Evolutionary conservation across 1,140 invertebrate genomes (phyloP).

Genomic region (Sarcophaga bullata): DNA sequence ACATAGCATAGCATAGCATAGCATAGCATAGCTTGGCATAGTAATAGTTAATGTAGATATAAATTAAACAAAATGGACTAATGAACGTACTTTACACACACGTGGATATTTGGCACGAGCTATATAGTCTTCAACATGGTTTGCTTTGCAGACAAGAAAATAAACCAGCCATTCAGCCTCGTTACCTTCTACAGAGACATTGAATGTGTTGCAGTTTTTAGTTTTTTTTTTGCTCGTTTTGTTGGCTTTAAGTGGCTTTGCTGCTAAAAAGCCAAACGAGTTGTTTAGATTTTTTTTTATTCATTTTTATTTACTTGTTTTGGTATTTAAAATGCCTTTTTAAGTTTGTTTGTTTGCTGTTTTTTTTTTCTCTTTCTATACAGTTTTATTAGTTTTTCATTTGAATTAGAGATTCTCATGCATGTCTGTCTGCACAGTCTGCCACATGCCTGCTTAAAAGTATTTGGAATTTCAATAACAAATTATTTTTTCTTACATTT

Average conservation of each 20-base stretch:
- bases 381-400: constrained; percentile 7
- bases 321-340: constrained; percentile 1
- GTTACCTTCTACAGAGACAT: background rate
- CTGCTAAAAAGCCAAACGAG: background rate
- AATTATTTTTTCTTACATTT: background rate
- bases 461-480: constrained; percentile 2
- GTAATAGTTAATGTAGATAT: constrained; percentile 1
- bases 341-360: too few relatives aligned
- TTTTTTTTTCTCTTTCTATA: background rate
- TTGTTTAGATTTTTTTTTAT: background rate
- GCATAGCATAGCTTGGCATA: background rate
- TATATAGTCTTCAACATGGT: background rate
- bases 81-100: constrained; percentile 36
- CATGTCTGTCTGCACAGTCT: background rate
- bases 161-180: background rate
- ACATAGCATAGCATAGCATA: background rate
- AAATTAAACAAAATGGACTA: constrained; percentile 25
- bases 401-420: constrained; percentile 24
- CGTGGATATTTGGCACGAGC: constrained; percentile 39
- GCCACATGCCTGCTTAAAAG: background rate
- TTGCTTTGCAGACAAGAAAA: background rate
- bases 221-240: background rate
- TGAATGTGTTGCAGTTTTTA: background rate
- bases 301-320: background rate
- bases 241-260: background rate